Evolutionary conservation across 2,113 vertebrate genomes (phyloP), one percentile per base, ranked within the genome.

Genomic region (Amia ocellicauda): DNA sequence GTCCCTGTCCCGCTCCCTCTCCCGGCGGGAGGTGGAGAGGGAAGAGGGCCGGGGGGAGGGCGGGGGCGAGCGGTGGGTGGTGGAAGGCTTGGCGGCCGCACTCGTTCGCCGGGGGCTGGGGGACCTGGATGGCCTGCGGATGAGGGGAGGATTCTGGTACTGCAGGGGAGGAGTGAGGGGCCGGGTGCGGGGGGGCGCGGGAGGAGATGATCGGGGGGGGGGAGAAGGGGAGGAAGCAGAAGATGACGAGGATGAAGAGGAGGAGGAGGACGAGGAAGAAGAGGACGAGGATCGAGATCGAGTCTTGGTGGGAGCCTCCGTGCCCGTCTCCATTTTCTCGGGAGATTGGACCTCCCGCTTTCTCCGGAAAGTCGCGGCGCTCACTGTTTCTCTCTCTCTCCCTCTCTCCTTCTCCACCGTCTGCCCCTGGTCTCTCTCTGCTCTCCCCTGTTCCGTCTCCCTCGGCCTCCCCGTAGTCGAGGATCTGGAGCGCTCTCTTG

Each of bases 81-180:
- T 41, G 31, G 26, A 43, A 83, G 79, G 4, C 82, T 80, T 0
- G 53, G 16, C 66, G 81, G 82, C 54, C 80, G 47, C 1, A 4
- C 70, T 20, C 41, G 57, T 17, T 3, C 73, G 53, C 7, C 69
- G 64, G 0, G 69, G 69, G 29, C 71, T 77, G 42, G 49, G 64
- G 10, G 70, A 71, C 13, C 76, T 62, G 11, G 68, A 43, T 20
- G 45, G 17, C 8, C 49, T 24, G 16, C 56, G 28, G 20, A 17
- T 36, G 7, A 26, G 20, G 9, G 65, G 62, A 9, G 74, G 77
- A 29, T 85, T 82, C 68, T 84, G 80, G 23, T 89, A 88, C 58
- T 86, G 84, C 28, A 78, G 79, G 2, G 87, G 88, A 23, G 87
- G 87, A 7, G 81, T 79, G 56, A 77, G 78, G 14, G 53, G 14